phyloP scores from a whole-genome alignment of 2,888 invertebrate species.

The Hypena proboscidalis region DNA sequence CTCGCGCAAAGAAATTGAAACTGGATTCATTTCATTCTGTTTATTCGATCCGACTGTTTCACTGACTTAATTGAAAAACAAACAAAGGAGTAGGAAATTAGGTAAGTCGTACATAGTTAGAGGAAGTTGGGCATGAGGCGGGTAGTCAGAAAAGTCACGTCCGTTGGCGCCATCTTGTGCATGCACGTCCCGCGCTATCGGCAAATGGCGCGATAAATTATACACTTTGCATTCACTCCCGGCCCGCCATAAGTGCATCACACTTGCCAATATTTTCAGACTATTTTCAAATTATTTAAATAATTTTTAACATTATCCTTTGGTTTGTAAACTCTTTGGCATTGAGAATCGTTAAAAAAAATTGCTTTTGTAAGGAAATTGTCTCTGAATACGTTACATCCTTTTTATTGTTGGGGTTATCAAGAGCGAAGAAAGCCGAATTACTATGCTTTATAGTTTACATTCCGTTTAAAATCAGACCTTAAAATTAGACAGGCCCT shows the following conservation, averaged over 20 bases:
- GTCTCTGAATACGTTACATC: neutral
- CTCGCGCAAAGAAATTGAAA: no score
- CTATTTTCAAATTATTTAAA: constrained; percentile 23
- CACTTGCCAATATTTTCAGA: constrained; percentile 36
- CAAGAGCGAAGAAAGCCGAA: no score
- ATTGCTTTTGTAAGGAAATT: no score
- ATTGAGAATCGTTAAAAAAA: constrained; percentile 3
- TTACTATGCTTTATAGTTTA: no score
- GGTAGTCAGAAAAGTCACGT: constrained; percentile 53
- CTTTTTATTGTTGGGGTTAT: no score
- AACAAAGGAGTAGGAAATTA: constrained; percentile 32
- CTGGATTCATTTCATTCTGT: no score
- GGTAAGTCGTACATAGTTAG: constrained; percentile 23
- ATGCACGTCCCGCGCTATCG: constrained; percentile 51
- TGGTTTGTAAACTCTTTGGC: constrained; percentile 12
- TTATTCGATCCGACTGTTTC: constrained; percentile 14
- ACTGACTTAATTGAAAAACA: constrained; percentile 23
- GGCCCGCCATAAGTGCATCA: constrained; percentile 31
- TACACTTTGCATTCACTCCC: constrained; percentile 53
- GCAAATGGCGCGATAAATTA: constrained; percentile 77
- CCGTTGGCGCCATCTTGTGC: constrained; percentile 50
- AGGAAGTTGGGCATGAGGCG: constrained; percentile 22
- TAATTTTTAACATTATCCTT: constrained; percentile 16
- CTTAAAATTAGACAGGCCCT: no score
- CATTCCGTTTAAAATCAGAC: no score